Conservation (phyloP, 2,797 vertebrate genomes). For the Calcarius lapponicus region DNA sequence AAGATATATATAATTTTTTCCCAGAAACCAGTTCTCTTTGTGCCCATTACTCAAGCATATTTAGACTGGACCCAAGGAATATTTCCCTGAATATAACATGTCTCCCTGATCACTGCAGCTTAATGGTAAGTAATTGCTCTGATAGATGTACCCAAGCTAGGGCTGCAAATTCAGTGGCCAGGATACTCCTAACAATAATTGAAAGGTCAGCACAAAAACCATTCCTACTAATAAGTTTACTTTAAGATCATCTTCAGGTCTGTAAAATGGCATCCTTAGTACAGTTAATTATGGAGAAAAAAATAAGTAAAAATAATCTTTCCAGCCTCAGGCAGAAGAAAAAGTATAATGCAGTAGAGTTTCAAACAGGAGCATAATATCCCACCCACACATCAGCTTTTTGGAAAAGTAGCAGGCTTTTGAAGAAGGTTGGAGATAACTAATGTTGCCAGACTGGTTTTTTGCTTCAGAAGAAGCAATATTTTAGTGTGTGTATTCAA, state of each 20-base stretch:
- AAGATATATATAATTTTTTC: not conserved
- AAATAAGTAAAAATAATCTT: not conserved
- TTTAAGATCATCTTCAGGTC: not conserved
- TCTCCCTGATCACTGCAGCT: not conserved
- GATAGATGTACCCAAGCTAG: not conserved
- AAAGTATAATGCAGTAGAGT: not conserved
- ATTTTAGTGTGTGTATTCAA: not conserved
- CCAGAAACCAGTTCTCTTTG: not conserved
- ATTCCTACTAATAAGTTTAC: not conserved
- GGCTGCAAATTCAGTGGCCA: not conserved
- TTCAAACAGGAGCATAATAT: not conserved
- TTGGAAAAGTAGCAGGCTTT: not conserved
- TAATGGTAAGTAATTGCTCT: not conserved
- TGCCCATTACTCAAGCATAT: not conserved
- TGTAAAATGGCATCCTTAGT: not conserved
- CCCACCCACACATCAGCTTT: not conserved
- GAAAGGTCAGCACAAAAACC: not conserved
- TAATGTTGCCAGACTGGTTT: slow-evolving; percentile 1
- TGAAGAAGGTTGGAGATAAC: not conserved
- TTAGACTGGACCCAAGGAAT: not conserved
- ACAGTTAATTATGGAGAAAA: not conserved
- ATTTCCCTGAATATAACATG: not conserved
- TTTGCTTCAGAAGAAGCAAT: not conserved
- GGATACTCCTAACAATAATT: not conserved
- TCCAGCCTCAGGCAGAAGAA: not conserved